A percentile compares a stretch with the other conserved stretches of the same genome.
These are phyloP conservation scores for Brachypalpus laphriformis DNA, from an alignment of 2,888 invertebrate genomes.

Conservation along the genomic window DNA sequence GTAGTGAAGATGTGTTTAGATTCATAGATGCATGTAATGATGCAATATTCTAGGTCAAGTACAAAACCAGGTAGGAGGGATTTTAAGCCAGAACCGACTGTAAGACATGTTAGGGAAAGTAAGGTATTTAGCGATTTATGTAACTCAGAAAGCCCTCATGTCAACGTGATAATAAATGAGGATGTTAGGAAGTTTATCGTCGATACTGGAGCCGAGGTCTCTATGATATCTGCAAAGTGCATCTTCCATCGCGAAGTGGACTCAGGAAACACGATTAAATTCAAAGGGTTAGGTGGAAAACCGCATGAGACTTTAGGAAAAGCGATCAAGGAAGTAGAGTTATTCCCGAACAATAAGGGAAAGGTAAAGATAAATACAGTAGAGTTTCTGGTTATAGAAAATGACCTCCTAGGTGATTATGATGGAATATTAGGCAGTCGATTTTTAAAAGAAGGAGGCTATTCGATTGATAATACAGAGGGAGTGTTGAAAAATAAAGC, in stretches of 20 bases:
- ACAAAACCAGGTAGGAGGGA: neutral
- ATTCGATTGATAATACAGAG: neutral
- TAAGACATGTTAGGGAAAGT: neutral
- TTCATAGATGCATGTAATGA: neutral
- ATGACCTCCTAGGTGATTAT: neutral
- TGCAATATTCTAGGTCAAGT: neutral
- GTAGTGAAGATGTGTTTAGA: too few species aligned
- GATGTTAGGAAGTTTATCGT: neutral
- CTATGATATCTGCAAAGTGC: neutral
- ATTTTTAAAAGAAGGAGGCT: constrained; percentile 2
- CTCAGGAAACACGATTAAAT: neutral
- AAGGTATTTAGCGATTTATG: neutral
- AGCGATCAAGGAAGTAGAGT: neutral
- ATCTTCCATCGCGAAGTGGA: neutral
- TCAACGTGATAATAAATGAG: neutral
- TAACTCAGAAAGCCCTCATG: neutral
- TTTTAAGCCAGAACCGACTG: neutral
- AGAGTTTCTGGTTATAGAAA: neutral
- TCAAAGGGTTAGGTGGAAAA: neutral
- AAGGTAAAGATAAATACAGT: neutral
- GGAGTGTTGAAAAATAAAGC: neutral
- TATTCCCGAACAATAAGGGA: neutral
- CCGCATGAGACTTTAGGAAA: neutral
- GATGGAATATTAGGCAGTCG: neutral
- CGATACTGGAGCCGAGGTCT: neutral